Base-by-base conservation (phyloP, 2,797 vertebrate species). In the Pachyuromys duprasi region DNA sequence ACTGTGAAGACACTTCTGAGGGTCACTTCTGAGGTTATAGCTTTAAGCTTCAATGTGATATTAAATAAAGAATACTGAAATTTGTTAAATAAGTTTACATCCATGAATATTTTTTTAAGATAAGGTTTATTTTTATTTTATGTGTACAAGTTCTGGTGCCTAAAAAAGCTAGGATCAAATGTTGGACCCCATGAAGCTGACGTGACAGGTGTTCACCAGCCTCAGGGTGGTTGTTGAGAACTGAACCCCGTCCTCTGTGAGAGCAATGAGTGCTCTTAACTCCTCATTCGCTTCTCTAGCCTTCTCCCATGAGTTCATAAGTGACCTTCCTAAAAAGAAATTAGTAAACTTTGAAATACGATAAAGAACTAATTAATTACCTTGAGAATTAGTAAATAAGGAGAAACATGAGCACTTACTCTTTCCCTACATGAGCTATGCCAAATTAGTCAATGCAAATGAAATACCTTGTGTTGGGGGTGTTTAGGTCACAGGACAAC, bases 371-470 rank as follows among this genome's bases (percentile, higher is more conserved):
- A 93, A 70, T 93, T 96, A 13, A 31, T 63, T 36, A 63, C 45
- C 22, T 57, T 81, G 72, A 92, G 45, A 92, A 94, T 93, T 90
- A 88, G 72, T 72, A 84, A 83, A 49, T 81, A 79, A 96, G 84
- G 26, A 39, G 80, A 96, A 94, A 81, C 72, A 74, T 26, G n/a
- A 86, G 31, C 42, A 84, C 63, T 92, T 60, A 26, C 36, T 36
- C 26, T 31, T 82, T 39, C 26, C 15, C 60, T 63, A 31, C 36
- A 78, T 39, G 53, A 94, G 65, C 26, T 75, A 80, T 26, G 33
- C 17, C n/a, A 42, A 36, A 63, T 20, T 83, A 45, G 39, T 83
- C 39, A 83, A 33, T 65, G 17, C 39, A 42, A 26, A 42, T 63
- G 5, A 63, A 82, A 9, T 28, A 3, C 8, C 26, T 36, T 39